Evolutionary conservation across 2,888 invertebrate genomes (phyloP), one percentile per base, ranked within the genome.

Genomic region (Byasa hedistus): DNA sequence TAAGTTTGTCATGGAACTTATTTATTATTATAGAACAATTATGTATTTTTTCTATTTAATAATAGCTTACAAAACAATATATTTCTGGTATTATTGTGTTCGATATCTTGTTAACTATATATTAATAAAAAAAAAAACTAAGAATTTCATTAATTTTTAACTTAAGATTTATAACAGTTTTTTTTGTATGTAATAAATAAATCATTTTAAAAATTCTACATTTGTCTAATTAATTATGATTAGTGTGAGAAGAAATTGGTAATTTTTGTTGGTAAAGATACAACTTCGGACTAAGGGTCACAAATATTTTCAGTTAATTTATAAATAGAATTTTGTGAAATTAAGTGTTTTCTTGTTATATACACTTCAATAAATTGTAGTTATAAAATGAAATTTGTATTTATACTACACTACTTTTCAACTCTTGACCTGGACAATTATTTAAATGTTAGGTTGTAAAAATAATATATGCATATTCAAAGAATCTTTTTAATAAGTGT

Each of bases 1-100:
- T 91, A 71, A 89, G 89, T 84, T 57, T 63, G 56, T 56, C 62
- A 51, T 15, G 19, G 57, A 63, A 39, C 55, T 65, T 66, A 3
- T 44, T 64, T 63, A 54, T 24, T 63, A 64, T 65, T 48, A 64
- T 39, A 54, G 10, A 22, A 54, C 22, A 15, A 39, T 22, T 54
- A 22, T 54, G 5, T 54, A 22, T 22, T 23, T 54, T 36, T 54
- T 22, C 12, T 22, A 54, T n/a, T n/a, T 22, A 54, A 2, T 12
- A 54, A 23, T 7, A 54, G n/a, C n/a, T 10, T 12, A 54, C 22
- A 54, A 22, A 54, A 22, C 52, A 22, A n/a, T 22, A 22, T 22
- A n/a, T 54, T 21, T n/a, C 19, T 51, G 10, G 2, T 15, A 21
- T n/a, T 51, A 51, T 21, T 51, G 51, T 12, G 39, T 39, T 39